These are phyloP conservation scores for Phortica variegata DNA, from an alignment of 1,140 invertebrate genomes.

Conservation along the genomic window DNA sequence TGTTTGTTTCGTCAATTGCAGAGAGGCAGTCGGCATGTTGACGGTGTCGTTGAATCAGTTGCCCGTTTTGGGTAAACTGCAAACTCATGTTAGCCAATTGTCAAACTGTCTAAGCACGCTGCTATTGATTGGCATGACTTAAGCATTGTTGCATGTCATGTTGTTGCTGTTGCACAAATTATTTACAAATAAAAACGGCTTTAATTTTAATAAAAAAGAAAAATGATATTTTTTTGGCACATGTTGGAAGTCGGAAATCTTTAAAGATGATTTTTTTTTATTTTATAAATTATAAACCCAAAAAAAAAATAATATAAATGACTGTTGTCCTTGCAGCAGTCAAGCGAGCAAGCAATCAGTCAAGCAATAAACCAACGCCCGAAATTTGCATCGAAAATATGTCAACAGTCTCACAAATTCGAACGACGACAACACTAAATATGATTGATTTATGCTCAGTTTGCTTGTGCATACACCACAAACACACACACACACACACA, in stretches of 20 bases:
- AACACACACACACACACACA: constrained; percentile 9
- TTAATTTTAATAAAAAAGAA: constrained; percentile 47
- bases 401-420: constrained; percentile 2
- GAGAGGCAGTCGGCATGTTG: constrained; percentile 12
- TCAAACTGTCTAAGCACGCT: no score
- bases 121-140: constrained; percentile 26
- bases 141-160: constrained; percentile 29
- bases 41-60: constrained; percentile 34
- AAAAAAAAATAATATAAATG: no score
- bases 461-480: constrained; percentile 12
- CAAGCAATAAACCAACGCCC: not conserved
- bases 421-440: constrained; percentile 17
- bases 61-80: not conserved
- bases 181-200: constrained; percentile 52
- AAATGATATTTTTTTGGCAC: no score
- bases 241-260: no score
- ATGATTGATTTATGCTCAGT: constrained; percentile 46
- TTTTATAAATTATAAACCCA: constrained; percentile 42
- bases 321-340: no score
- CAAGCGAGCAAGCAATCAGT: no score
- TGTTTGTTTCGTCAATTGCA: constrained; percentile 19
- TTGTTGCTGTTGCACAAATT: constrained; percentile 32
- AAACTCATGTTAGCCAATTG: no score
- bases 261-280: no score
- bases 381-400: constrained; percentile 2